Evolutionary conservation across 2,888 invertebrate genomes (phyloP).

Genomic region (Auanema freiburgensis): DNA sequence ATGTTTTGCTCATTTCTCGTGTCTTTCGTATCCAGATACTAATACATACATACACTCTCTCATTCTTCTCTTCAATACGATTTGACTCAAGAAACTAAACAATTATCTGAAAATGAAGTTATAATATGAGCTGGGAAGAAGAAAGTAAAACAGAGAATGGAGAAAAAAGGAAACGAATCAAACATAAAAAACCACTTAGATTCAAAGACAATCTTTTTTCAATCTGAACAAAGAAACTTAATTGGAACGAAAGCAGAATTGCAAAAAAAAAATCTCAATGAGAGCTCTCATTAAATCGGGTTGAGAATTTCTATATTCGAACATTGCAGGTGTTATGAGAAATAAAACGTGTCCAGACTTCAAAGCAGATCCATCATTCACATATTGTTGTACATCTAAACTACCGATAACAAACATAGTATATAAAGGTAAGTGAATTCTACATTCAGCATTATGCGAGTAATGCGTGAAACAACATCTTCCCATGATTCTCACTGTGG

Average conservation of each 20-base stretch:
- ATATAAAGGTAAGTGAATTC: slow-evolving; percentile 4
- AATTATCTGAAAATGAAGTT: background rate
- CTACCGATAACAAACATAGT: slow-evolving; percentile 30
- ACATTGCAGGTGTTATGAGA: slow-evolving; percentile 6
- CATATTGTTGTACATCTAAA: slow-evolving; percentile 39
- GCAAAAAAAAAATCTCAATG: background rate
- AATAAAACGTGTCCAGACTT: slow-evolving; percentile 46
- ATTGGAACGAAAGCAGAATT: no score
- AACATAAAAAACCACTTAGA: no score
- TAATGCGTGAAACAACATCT: background rate
- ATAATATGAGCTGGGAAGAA: background rate
- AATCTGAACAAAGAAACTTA: no score
- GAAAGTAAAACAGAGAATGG: slow-evolving; percentile 5
- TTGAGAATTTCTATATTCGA: background rate
- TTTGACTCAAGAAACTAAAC: background rate
- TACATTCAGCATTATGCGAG: no score
- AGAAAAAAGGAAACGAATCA: background rate
- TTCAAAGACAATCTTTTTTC: no score
- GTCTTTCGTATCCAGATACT: background rate
- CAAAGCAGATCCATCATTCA: slow-evolving; percentile 36
- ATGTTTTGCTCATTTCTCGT: background rate
- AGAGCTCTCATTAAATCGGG: background rate
- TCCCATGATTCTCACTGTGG: no score
- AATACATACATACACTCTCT: background rate
- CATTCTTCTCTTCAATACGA: background rate